Conservation (phyloP, 2,113 vertebrate species). For the Melanerpes aurifrons region DNA sequence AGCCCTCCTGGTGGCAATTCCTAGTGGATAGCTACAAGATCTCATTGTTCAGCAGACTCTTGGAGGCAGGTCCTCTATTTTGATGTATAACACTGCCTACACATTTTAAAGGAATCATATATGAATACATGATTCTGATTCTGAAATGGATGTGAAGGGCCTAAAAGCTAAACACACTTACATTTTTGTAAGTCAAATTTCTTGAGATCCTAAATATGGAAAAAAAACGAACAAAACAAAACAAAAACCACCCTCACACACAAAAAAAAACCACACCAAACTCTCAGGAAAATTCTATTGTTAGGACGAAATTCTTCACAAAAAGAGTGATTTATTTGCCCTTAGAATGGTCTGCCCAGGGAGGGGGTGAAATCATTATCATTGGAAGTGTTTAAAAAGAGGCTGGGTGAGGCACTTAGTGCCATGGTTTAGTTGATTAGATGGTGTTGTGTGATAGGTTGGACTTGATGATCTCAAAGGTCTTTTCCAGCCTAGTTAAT, state of each 20-base stretch:
- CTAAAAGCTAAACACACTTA: neutral
- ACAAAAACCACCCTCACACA: no score
- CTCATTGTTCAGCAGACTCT: neutral
- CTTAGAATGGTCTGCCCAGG: no score
- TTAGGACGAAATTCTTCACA: no score
- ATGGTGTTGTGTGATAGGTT: no score
- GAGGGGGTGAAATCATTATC: no score
- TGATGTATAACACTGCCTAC: fast-evolving
- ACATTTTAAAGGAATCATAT: fast-evolving
- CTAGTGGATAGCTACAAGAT: neutral
- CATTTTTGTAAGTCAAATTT: neutral
- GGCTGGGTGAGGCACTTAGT: no score
- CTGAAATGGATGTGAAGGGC: neutral
- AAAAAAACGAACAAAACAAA: neutral
- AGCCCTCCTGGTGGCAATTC: neutral
- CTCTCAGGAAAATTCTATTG: neutral
- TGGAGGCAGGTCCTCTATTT: neutral
- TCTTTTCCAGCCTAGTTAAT: no score
- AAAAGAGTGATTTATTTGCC: no score
- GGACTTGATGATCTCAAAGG: no score
- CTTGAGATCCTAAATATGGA: neutral
- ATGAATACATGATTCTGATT: neutral
- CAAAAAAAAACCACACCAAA: no score
- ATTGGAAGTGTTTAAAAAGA: no score
- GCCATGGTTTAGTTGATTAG: no score